A percentile compares a stretch with the other conserved stretches of the same genome.
Evolutionary conservation across 2,113 vertebrate species (phyloP).

Genomic region (Silurus meridionalis): DNA sequence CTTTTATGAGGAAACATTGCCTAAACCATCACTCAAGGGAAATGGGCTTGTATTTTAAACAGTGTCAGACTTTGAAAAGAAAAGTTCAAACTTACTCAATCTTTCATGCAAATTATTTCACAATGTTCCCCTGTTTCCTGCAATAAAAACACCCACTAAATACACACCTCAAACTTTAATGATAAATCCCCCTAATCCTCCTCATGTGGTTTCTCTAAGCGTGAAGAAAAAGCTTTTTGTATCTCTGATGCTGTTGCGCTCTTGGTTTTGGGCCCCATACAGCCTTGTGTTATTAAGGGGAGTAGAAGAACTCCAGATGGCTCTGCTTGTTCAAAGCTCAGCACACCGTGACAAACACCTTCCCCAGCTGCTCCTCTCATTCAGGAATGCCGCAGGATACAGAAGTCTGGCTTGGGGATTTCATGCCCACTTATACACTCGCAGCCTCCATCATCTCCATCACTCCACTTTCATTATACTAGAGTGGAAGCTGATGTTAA

Average conservation of each 20-base stretch:
- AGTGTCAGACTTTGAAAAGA: neutral
- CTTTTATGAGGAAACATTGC: neutral
- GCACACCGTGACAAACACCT: constrained; percentile 53
- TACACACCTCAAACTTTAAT: constrained; percentile 37
- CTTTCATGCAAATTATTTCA: constrained; percentile 33
- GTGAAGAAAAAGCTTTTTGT: constrained; percentile 22
- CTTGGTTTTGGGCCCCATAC: constrained; percentile 36
- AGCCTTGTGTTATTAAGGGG: constrained; percentile 45
- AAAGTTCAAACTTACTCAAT: constrained; percentile 19
- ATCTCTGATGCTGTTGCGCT: constrained; percentile 43
- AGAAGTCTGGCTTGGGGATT: constrained; percentile 28
- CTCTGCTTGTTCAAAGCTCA: constrained; percentile 55
- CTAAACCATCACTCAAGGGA: neutral
- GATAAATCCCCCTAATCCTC: constrained; percentile 48
- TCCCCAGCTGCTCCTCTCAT: constrained; percentile 54
- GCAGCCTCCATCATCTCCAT: constrained; percentile 15
- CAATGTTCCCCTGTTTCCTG: constrained; percentile 23
- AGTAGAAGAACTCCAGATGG: constrained; percentile 55
- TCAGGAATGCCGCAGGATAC: constrained; percentile 46
- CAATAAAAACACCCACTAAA: constrained; percentile 39
- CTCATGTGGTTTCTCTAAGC: constrained; percentile 43
- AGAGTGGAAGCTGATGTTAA: constrained; percentile 11
- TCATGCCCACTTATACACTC: constrained; percentile 22
- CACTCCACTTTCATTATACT: constrained; percentile 18
- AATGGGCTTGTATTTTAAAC: neutral